Conservation (phyloP, 2,797 vertebrate genomes). For the Crocidura indochinensis region DNA sequence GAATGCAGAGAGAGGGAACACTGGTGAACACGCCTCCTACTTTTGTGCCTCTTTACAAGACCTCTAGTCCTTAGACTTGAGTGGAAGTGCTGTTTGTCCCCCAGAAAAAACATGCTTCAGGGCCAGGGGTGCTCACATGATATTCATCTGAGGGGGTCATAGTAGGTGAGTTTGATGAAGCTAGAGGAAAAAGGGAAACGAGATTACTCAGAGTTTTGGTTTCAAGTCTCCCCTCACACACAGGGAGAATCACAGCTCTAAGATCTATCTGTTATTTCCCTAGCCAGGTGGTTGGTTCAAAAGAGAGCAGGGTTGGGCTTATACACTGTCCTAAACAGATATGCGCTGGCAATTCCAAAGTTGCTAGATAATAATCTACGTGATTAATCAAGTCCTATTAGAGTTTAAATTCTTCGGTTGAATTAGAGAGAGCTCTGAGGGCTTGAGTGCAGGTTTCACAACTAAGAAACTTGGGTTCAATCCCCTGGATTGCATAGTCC, state of each 20-base stretch:
- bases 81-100: no score
- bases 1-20: no score
- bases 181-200: neutral
- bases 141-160: neutral
- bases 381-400: neutral
- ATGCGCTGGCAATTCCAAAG: neutral
- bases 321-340: neutral
- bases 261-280: neutral
- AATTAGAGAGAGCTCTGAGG: no score
- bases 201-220: neutral
- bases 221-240: neutral
- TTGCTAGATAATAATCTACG: constrained; percentile 35
- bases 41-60: no score
- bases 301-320: constrained; percentile 4
- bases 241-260: neutral
- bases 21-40: no score
- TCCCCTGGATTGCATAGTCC: no score
- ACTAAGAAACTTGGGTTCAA: no score
- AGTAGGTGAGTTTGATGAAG: neutral
- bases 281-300: neutral
- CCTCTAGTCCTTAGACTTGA: no score
- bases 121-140: no score
- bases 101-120: no score
- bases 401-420: no score
- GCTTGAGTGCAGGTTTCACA: no score